phyloP scores from a whole-genome alignment of 2,113 vertebrate species.

The Haplochromis burtoni region DNA sequence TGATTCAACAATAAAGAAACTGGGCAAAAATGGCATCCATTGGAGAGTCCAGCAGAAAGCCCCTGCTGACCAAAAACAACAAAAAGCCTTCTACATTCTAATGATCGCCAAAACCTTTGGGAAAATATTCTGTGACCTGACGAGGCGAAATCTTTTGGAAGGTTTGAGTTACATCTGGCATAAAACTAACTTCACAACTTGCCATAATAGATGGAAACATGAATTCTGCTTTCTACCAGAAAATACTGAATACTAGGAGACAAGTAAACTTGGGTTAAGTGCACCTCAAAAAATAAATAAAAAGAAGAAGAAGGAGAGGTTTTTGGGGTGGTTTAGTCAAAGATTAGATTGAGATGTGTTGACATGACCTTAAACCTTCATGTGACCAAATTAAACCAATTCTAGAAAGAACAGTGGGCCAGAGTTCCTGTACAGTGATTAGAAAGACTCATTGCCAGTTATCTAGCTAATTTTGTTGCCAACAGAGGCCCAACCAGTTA shows the following conservation, averaged over 20 bases:
- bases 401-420: neutral
- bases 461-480: neutral
- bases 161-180: neutral
- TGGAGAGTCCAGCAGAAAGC: neutral
- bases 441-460: neutral
- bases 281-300: neutral
- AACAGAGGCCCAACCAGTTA: accelerated
- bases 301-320: neutral
- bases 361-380: neutral
- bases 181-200: neutral
- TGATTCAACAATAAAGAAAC: neutral
- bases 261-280: neutral
- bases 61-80: neutral
- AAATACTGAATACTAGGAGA: neutral
- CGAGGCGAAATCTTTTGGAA: accelerated
- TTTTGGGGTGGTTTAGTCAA: neutral
- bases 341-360: neutral
- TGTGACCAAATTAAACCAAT: neutral
- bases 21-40: neutral
- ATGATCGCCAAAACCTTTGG: accelerated
- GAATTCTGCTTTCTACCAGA: neutral
- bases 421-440: neutral
- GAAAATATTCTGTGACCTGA: neutral
- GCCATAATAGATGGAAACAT: neutral
- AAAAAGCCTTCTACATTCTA: neutral